A percentile compares a stretch with the other conserved stretches of the same genome.
Conservation (phyloP, 2,888 invertebrate genomes). For the Nemoura dubitans region DNA sequence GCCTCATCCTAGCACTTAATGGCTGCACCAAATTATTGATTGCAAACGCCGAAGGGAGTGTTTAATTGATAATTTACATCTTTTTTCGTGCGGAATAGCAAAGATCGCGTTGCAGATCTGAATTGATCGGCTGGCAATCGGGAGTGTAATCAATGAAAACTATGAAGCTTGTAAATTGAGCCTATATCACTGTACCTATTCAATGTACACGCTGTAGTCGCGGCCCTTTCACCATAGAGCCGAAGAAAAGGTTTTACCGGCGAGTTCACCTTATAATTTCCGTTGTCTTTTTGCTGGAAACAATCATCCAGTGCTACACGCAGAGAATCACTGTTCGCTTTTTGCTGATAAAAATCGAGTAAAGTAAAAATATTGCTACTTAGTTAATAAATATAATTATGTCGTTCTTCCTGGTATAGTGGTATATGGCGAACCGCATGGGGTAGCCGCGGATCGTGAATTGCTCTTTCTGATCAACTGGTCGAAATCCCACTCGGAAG, state of each 20-base stretch:
- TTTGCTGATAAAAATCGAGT: neutral
- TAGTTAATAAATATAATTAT: slow-evolving; percentile 7
- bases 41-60: neutral
- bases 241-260: neutral
- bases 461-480: neutral
- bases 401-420: neutral
- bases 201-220: neutral
- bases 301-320: neutral
- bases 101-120: neutral
- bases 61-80: neutral
- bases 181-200: neutral
- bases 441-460: neutral
- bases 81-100: neutral
- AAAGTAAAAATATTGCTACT: slow-evolving; percentile 7
- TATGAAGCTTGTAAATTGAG: neutral
- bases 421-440: neutral
- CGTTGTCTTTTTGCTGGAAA: neutral
- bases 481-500: neutral
- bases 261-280: neutral
- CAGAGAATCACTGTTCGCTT: neutral
- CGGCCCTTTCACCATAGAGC: neutral
- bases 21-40: neutral
- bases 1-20: neutral
- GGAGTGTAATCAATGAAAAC: neutral
- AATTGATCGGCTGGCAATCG: neutral